Percentiles rank a stretch among this genome's conserved stretches.
Conservation (phyloP, 2,113 vertebrate species). For the Dissostichus mawsoni region DNA sequence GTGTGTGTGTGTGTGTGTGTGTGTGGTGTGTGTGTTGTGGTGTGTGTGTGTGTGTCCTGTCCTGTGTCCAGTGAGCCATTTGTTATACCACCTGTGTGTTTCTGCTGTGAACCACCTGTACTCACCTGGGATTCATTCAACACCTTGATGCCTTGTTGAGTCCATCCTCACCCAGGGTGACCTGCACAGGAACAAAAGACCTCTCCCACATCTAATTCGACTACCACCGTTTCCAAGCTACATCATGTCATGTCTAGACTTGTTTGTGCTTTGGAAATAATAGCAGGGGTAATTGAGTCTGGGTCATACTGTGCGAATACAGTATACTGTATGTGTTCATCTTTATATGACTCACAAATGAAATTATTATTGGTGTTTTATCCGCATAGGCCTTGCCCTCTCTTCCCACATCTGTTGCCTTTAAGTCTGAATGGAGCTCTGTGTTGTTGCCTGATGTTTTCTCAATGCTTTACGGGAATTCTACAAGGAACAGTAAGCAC, state of each 20-base stretch:
- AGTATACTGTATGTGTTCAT: not conserved
- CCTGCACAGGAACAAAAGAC: slow-evolving; percentile 10
- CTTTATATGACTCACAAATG: slow-evolving; percentile 22
- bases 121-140: slow-evolving; percentile 53
- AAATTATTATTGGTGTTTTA: slow-evolving; percentile 25
- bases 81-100: slow-evolving; percentile 26
- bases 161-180: slow-evolving; percentile 5
- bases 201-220: slow-evolving; percentile 53
- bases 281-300: slow-evolving; percentile 50
- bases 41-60: slow-evolving; percentile 9
- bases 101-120: slow-evolving; percentile 17
- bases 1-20: too few species aligned
- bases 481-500: slow-evolving; percentile 21
- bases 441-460: slow-evolving; percentile 8
- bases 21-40: too few species aligned
- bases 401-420: slow-evolving; percentile 13
- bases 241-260: slow-evolving; percentile 64
- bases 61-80: not conserved
- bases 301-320: slow-evolving; percentile 29
- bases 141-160: slow-evolving; percentile 22
- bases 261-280: slow-evolving; percentile 43
- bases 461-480: not conserved
- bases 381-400: not conserved
- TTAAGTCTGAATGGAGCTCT: slow-evolving; percentile 10
- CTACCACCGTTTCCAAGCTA: slow-evolving; percentile 24